phyloP scores from a whole-genome alignment of 2,888 invertebrate species.

The Polymixis lichenea region DNA sequence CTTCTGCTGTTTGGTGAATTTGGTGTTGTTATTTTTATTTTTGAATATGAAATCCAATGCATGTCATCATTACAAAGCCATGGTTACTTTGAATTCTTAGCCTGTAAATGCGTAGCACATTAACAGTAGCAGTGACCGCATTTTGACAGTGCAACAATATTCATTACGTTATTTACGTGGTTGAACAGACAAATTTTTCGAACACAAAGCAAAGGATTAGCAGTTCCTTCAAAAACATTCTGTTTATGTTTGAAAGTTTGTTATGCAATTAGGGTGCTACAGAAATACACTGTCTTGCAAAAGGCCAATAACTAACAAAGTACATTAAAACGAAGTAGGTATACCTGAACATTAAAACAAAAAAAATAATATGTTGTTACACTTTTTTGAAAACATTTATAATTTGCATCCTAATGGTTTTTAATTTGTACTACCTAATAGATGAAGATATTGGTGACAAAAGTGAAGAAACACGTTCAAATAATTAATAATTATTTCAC shows the following conservation, averaged over 20 bases:
- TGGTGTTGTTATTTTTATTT: background rate
- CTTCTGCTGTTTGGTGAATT: background rate
- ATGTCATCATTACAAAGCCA: background rate
- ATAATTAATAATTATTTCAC: constrained; percentile 17
- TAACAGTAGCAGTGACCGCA: no score
- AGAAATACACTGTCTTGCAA: background rate
- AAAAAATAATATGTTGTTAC: background rate
- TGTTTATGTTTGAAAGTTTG: no score
- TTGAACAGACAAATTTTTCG: no score
- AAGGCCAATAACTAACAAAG: no score
- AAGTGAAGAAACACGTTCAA: constrained; percentile 7
- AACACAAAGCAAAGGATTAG: no score
- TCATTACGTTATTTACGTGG: no score
- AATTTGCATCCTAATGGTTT: background rate
- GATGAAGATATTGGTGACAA: background rate
- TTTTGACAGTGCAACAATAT: no score
- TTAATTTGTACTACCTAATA: constrained; percentile 5
- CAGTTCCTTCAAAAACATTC: no score
- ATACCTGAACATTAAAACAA: background rate
- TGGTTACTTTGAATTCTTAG: background rate
- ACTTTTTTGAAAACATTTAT: background rate
- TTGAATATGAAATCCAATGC: background rate
- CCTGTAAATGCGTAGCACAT: no score
- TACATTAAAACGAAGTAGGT: background rate
- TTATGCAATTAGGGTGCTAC: no score